Conservation (phyloP, 37 sponge, comb jelly and placozoan genomes). For the Crambe crambe region DNA sequence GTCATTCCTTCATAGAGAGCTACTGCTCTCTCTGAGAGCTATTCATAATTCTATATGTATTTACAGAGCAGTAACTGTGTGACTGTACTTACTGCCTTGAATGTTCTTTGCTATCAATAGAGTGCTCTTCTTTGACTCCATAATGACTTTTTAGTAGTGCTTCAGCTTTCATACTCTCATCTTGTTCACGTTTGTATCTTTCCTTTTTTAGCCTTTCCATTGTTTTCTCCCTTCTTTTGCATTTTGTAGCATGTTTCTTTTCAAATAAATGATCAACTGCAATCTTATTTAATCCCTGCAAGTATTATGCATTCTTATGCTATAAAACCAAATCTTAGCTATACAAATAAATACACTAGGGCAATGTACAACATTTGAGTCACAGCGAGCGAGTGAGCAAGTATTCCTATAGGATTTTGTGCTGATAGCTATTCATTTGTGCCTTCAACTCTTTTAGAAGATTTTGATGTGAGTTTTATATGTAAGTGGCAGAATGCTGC, state of each 20-base stretch:
- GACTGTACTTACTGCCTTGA: neutral
- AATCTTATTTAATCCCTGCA: neutral
- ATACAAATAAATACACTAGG: too few species aligned
- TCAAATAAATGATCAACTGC: neutral
- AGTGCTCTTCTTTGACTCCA: constrained; percentile 1
- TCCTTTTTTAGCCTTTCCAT: constrained; percentile 66
- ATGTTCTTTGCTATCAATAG: too few species aligned
- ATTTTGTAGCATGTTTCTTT: constrained; percentile 20
- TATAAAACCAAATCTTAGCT: neutral
- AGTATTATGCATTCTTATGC: neutral
- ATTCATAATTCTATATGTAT: too few species aligned
- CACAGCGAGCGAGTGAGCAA: too few species aligned
- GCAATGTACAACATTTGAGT: too few species aligned
- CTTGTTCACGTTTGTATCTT: constrained; percentile 73
- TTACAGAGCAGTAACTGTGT: neutral
- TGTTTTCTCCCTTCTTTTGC: constrained; percentile 8
- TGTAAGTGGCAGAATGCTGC: too few species aligned
- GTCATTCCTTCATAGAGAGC: too few species aligned
- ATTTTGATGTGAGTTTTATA: too few species aligned
- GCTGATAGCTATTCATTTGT: too few species aligned
- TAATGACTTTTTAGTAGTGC: constrained; percentile 32
- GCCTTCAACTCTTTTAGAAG: too few species aligned
- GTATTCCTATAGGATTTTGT: too few species aligned
- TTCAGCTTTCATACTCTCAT: constrained; percentile 48
- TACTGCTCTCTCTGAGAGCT: too few species aligned